Conservation (phyloP, 64 coral and sea anemone species). For the Dendrophyllia cribrosa region DNA sequence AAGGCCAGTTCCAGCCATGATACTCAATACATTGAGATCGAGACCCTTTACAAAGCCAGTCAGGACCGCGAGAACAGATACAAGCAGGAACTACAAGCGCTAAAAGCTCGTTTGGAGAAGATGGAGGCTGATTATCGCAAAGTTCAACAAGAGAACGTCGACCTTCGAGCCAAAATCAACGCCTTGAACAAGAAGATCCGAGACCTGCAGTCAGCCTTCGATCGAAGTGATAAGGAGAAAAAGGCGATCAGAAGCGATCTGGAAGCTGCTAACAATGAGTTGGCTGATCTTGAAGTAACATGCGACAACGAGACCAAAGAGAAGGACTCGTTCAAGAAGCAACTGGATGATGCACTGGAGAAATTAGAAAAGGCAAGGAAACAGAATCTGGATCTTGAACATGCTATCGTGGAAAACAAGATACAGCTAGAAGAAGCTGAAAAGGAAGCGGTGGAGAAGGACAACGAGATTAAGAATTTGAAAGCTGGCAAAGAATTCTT, state of each 20-base stretch:
- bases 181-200: constrained; percentile 88
- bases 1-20: constrained; percentile 81
- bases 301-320: constrained; percentile 83
- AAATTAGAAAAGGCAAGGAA: constrained; percentile 78
- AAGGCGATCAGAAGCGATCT: constrained; percentile 79
- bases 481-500: constrained; percentile 81
- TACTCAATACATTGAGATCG: constrained; percentile 91
- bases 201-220: constrained; percentile 64
- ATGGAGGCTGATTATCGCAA: constrained; percentile 87
- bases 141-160: constrained; percentile 91
- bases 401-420: constrained; percentile 87
- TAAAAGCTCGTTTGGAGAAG: constrained; percentile 90
- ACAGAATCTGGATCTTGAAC: constrained; percentile 86
- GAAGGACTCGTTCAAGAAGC: constrained; percentile 91
- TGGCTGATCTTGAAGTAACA: constrained; percentile 80
- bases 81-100: constrained; percentile 87
- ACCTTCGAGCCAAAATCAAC: constrained; percentile 87
- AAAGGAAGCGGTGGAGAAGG: constrained; percentile 80
- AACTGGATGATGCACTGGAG: constrained; percentile 88
- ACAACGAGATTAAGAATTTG: constrained; percentile 81
- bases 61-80: constrained; percentile 83
- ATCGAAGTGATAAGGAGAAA: constrained; percentile 87
- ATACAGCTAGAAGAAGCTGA: constrained; percentile 80
- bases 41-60: constrained; percentile 87
- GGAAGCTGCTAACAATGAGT: constrained; percentile 73